Evolutionary conservation across 2,888 invertebrate genomes (phyloP).

Genomic region (Acanthoscelides obtectus): DNA sequence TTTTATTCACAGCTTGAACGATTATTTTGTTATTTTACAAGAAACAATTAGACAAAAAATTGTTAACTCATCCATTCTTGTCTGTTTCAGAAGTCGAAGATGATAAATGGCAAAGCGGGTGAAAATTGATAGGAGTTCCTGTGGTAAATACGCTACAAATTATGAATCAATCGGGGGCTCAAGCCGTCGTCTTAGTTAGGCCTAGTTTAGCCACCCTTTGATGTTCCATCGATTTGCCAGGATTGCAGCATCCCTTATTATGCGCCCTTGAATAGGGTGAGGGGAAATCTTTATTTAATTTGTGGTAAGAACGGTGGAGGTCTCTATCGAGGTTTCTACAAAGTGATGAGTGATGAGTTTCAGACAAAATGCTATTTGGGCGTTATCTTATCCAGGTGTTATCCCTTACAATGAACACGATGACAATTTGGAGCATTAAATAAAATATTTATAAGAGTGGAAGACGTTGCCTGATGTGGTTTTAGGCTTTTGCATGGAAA

Average conservation of each 20-base stretch:
- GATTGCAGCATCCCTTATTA: neutral
- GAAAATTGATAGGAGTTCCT: neutral
- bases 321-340: too few species aligned
- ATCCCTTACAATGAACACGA: too few species aligned
- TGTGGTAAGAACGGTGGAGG: too few species aligned
- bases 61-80: neutral
- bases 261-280: neutral
- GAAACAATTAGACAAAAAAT: neutral
- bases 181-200: neutral
- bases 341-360: too few species aligned
- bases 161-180: neutral
- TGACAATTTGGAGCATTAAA: too few species aligned
- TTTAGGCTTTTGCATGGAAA: too few species aligned
- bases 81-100: neutral
- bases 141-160: neutral
- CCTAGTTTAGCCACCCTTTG: neutral
- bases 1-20: neutral
- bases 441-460: too few species aligned
- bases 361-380: too few species aligned
- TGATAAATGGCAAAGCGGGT: neutral
- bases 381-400: too few species aligned
- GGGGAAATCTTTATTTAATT: too few species aligned
- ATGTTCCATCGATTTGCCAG: neutral
- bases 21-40: neutral
- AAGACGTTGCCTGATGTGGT: too few species aligned